These are phyloP conservation scores for Octodon degus DNA, from an alignment of 2,113 vertebrate genomes.

Conservation along the genomic window DNA sequence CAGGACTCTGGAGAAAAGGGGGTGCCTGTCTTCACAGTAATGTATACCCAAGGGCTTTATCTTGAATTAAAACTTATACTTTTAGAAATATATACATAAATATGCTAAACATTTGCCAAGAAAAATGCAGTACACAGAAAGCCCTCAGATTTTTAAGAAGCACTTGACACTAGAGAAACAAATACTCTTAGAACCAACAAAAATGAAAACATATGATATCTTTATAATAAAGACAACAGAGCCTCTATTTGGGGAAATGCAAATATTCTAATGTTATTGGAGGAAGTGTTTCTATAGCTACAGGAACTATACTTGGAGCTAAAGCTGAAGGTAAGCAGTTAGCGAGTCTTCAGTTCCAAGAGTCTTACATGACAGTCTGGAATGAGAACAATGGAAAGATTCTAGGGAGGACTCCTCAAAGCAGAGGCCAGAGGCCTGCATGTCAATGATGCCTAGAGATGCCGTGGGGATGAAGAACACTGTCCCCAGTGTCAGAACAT, in stretches of 20 bases:
- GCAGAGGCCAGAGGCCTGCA: neutral
- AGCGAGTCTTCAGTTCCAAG: neutral
- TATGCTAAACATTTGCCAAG: conserved; percentile 76
- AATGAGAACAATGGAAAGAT: neutral
- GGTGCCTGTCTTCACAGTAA: neutral
- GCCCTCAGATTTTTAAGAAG: conserved; percentile 58
- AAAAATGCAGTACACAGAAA: conserved; percentile 66
- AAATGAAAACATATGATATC: conserved; percentile 19
- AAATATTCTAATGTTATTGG: conserved; percentile 18
- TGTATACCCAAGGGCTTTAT: neutral
- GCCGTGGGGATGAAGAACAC: neutral
- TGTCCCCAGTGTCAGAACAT: neutral
- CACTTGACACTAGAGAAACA: conserved; percentile 70
- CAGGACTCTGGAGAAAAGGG: neutral
- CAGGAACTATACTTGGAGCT: neutral
- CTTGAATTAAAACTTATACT: conserved; percentile 51
- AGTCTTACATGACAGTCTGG: neutral
- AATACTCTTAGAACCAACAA: conserved; percentile 62
- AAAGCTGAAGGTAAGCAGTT: neutral
- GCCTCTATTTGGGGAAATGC: neutral
- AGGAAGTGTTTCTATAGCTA: neutral
- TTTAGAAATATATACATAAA: conserved; percentile 65
- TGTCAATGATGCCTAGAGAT: neutral
- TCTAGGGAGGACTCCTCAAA: neutral
- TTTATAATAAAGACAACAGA: conserved; percentile 61